A percentile compares a stretch with the other conserved stretches of the same genome.
Evolutionary conservation across 2,113 vertebrate species (phyloP).

Genomic region (Eulemur rufifrons): DNA sequence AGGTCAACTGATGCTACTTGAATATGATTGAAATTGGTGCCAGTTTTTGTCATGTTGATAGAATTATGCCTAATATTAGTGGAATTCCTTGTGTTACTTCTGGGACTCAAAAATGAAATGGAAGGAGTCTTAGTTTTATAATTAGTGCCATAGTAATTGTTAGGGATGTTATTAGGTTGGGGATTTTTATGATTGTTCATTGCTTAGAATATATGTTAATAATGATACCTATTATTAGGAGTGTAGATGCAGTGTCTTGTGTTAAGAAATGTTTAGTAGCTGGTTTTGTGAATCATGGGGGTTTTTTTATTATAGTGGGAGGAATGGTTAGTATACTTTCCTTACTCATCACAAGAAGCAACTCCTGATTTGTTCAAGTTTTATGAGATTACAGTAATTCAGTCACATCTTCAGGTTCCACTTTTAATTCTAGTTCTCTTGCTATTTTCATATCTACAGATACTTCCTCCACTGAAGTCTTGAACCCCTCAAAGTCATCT

Average conservation of each 20-base stretch:
- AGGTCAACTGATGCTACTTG: rapidly evolving
- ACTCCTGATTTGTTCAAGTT: too few species aligned
- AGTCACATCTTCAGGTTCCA: too few species aligned
- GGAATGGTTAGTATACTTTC: conserved; percentile 55
- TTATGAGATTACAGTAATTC: too few species aligned
- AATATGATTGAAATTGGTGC: conserved; percentile 26
- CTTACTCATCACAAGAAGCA: too few species aligned
- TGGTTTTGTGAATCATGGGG: neutral
- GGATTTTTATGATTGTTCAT: neutral
- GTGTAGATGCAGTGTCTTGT: neutral
- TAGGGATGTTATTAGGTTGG: neutral
- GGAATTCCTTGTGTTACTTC: neutral
- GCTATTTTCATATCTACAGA: too few species aligned
- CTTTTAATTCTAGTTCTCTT: too few species aligned
- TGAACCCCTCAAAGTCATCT: too few species aligned
- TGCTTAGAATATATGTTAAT: neutral
- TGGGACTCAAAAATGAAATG: conserved; percentile 64
- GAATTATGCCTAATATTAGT: neutral
- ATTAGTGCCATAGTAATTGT: neutral
- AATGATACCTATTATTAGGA: neutral
- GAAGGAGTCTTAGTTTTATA: conserved; percentile 66
- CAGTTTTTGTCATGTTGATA: conserved; percentile 63
- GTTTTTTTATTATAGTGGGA: neutral
- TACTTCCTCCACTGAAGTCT: too few species aligned
- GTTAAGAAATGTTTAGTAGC: neutral